Evolutionary conservation across 2,888 invertebrate species (phyloP).

Genomic region (Periphyllus acericola): DNA sequence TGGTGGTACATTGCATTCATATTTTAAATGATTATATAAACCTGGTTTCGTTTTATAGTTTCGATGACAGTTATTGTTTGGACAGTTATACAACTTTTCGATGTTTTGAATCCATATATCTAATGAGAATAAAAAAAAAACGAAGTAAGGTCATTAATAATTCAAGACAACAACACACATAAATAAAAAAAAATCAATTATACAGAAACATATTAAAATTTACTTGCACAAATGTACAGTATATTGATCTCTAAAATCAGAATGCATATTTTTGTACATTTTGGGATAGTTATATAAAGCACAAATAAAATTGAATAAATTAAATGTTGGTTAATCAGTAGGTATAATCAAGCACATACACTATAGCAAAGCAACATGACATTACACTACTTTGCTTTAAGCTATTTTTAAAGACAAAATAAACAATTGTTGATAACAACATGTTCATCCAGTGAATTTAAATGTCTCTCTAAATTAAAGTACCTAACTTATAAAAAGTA

Average conservation of each 20-base stretch:
- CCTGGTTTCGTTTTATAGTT: slow-evolving; percentile 61
- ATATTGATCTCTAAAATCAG: neutral
- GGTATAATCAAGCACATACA: neutral
- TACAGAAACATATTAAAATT: slow-evolving; percentile 10
- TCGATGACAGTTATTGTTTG: slow-evolving; percentile 62
- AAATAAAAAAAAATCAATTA: neutral
- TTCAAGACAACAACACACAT: neutral
- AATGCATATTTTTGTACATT: neutral
- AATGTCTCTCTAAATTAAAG: neutral
- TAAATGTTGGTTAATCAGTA: neutral
- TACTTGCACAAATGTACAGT: neutral
- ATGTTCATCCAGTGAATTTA: neutral
- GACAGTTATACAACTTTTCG: slow-evolving; percentile 53
- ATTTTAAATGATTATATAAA: slow-evolving; percentile 62
- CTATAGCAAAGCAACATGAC: neutral
- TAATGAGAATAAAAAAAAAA: slow-evolving; percentile 9
- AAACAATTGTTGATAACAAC: neutral
- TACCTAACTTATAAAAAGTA: neutral
- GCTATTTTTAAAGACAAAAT: neutral
- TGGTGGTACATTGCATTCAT: slow-evolving; percentile 62
- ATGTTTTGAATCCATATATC: slow-evolving; percentile 34
- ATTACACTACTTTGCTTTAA: neutral
- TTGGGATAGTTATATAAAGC: neutral
- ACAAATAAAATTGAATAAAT: neutral
- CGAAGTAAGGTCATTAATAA: neutral